phyloP scores from a whole-genome alignment of 2,888 invertebrate species.

The Penaeus monodon region DNA sequence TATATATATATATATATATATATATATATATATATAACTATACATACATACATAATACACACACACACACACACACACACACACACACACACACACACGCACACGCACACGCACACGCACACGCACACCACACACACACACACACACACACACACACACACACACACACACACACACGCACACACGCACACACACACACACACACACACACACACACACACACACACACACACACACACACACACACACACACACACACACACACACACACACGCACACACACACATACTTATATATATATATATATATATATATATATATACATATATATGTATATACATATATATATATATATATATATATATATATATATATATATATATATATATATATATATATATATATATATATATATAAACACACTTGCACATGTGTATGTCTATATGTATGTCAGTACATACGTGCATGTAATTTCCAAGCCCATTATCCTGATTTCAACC shows the following conservation, averaged over 20 bases:
- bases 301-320: background rate
- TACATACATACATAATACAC: background rate
- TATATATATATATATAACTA: background rate
- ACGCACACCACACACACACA: too few species aligned
- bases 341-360: background rate
- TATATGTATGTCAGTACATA: background rate
- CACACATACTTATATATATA: background rate
- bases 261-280: background rate
- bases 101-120: background rate
- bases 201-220: background rate
- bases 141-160: background rate
- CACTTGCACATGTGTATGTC: background rate
- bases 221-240: background rate
- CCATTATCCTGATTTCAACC: too few species aligned
- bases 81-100: background rate
- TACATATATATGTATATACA: background rate
- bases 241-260: background rate
- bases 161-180: background rate
- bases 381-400: slow-evolving; percentile 13
- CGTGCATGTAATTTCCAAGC: background rate
- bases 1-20: slow-evolving; percentile 4
- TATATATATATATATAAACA: background rate
- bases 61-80: background rate
- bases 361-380: slow-evolving; percentile 9
- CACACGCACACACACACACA: background rate